Evolutionary conservation across 2,113 vertebrate species (phyloP), one percentile per base, ranked within the genome.

Genomic region (Cryptoleucopteryx plumbea): DNA sequence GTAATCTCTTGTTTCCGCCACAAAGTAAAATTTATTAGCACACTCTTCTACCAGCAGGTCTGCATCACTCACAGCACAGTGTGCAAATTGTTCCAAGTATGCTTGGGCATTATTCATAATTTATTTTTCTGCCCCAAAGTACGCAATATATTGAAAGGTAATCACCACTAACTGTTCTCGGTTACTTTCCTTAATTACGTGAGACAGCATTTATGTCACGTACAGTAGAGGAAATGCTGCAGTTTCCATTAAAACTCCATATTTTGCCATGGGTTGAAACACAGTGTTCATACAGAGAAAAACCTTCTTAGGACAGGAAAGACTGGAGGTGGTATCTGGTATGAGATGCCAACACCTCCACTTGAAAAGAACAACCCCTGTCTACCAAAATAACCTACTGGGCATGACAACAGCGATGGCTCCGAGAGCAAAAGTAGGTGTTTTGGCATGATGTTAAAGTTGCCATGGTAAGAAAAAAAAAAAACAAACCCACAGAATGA

Each of bases 81-180:
- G 96, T 87, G 75, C 86, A 91, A 79, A 93, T 96, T 95, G 92
- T 93, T 96, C 96, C 95, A 88, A 94, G 83, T 80, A 90, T 92
- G 94, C 83, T 70, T 56, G 78, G 94, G 95, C 86, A 93, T 96
- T 96, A 97, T 96, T 95, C 94, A 95, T 96, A 95, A 96, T 91
- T 97, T 97, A 97, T 96, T 97, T 91, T 97, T 97, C 96, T 97
- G 96, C 93, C 96, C 95, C 95, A 95, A 97, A 96, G 95, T 96
- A 96, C 93, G 97, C 95, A 97, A 88, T 90, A 91, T 80, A 96
- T 96, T 96, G 95, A 93, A 86, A 97, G 89, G 95, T 95, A 97
- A 96, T 97, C 95, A 91, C 95, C 87, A 83, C 94, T 97, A 97
- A 97, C 94, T 73, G 93, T 91, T 97, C 95, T 87, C 55, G 2